Evolutionary conservation across 2,797 vertebrate genomes (phyloP).

Genomic region (Paedocypris micromegethes): DNA sequence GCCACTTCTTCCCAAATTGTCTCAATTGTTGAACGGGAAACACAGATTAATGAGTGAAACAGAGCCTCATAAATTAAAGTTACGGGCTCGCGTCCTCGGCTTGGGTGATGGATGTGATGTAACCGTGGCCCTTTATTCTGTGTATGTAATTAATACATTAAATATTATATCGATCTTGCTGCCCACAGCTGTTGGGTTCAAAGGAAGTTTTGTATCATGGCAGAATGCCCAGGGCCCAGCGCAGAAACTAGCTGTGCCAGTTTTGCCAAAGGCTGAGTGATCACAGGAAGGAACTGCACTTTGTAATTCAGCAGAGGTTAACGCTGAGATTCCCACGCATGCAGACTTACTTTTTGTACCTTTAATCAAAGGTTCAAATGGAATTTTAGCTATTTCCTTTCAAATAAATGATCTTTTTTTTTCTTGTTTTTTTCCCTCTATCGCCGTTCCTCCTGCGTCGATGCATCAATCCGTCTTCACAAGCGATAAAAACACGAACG

Average conservation of each 20-base stretch:
- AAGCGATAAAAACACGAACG: too few species aligned
- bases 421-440: constrained; percentile 50
- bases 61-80: constrained; percentile 51
- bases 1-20: background rate
- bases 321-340: constrained; percentile 60
- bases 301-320: constrained; percentile 69
- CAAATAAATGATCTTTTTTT: constrained; percentile 50
- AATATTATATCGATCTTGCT: constrained; percentile 68
- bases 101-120: constrained; percentile 54
- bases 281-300: constrained; percentile 70
- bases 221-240: constrained; percentile 54
- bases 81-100: constrained; percentile 50
- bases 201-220: constrained; percentile 68
- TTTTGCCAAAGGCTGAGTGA: constrained; percentile 69
- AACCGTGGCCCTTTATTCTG: constrained; percentile 54
- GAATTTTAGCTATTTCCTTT: constrained; percentile 60
- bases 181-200: constrained; percentile 67
- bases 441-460: constrained; percentile 50
- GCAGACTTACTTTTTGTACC: constrained; percentile 50
- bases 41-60: constrained; percentile 1
- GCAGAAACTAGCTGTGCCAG: constrained; percentile 57
- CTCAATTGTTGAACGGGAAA: constrained; percentile 4
- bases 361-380: constrained; percentile 57
- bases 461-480: constrained; percentile 47
- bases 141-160: constrained; percentile 71